These are phyloP conservation scores for Hyposoter didymator DNA, from an alignment of 2,888 invertebrate genomes.

Conservation along the genomic window DNA sequence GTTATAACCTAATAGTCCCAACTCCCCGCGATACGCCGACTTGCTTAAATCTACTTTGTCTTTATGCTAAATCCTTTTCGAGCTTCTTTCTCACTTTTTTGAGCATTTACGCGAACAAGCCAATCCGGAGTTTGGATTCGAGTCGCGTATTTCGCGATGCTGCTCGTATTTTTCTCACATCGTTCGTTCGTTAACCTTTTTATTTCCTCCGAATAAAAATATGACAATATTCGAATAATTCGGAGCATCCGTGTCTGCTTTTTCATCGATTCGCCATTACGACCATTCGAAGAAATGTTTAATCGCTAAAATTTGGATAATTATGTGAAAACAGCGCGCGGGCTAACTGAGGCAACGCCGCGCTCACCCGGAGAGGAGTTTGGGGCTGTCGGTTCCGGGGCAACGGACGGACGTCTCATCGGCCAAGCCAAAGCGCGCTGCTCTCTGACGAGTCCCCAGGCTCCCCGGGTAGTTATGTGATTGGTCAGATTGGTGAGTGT, in stretches of 20 bases:
- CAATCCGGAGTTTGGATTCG: neutral
- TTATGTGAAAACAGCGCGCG: slow-evolving; percentile 74
- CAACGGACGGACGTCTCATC: slow-evolving; percentile 76
- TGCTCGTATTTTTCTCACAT: neutral
- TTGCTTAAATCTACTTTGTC: slow-evolving; percentile 74
- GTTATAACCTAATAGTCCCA: slow-evolving; percentile 78
- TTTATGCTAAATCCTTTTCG: slow-evolving; percentile 76
- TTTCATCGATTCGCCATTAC: neutral
- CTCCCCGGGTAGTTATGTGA: slow-evolving; percentile 84
- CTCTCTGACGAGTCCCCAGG: slow-evolving; percentile 81
- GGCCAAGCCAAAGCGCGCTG: slow-evolving; percentile 75
- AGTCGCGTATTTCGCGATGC: neutral
- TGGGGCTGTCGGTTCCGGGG: slow-evolving; percentile 78
- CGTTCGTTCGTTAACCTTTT: neutral
- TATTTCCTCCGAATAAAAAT: neutral
- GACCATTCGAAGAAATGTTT: neutral
- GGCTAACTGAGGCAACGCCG: slow-evolving; percentile 72
- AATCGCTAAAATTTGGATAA: slow-evolving; percentile 1
- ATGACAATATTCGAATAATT: neutral
- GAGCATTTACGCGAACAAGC: neutral
- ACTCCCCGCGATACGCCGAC: slow-evolving; percentile 49
- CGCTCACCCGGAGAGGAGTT: slow-evolving; percentile 78
- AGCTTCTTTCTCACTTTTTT: slow-evolving; percentile 71
- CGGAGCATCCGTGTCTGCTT: neutral
- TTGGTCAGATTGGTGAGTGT: slow-evolving; percentile 83